phyloP scores from a whole-genome alignment of 1,140 invertebrate species.

The Drosophila busckii region DNA sequence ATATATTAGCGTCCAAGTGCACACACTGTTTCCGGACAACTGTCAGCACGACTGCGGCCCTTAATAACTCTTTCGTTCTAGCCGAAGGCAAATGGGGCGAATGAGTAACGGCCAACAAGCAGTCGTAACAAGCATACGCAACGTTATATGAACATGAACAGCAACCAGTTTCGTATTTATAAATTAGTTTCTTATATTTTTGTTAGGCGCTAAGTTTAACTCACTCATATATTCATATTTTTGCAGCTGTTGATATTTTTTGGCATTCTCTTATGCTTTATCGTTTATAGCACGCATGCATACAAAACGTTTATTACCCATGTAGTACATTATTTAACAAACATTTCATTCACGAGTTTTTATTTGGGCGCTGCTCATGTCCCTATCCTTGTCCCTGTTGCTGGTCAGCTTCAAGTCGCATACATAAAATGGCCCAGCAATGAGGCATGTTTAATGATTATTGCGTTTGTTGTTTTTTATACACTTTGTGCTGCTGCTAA shows the following conservation, averaged over 20 bases:
- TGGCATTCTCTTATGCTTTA: conserved; percentile 62
- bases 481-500: too few species aligned
- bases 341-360: too few species aligned
- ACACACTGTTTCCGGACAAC: conserved; percentile 25
- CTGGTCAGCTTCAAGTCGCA: conserved; percentile 31
- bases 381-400: conserved; percentile 20
- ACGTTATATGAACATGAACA: too few species aligned
- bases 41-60: neutral
- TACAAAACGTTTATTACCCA: conserved; percentile 54
- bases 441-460: conserved; percentile 66
- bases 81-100: conserved; percentile 4
- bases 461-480: conserved; percentile 64
- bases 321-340: conserved; percentile 65
- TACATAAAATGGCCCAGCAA: conserved; percentile 30
- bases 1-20: conserved; percentile 62
- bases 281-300: conserved; percentile 56
- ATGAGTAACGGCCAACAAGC: neutral
- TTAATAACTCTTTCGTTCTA: too few species aligned
- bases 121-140: too few species aligned
- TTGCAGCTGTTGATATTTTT: conserved; percentile 31
- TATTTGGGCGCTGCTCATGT: too few species aligned
- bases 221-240: neutral
- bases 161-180: too few species aligned
- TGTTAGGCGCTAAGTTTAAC: too few species aligned
- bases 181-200: too few species aligned